These are phyloP conservation scores for Nettapus auritus DNA, from an alignment of 2,113 vertebrate genomes.

Conservation along the genomic window DNA sequence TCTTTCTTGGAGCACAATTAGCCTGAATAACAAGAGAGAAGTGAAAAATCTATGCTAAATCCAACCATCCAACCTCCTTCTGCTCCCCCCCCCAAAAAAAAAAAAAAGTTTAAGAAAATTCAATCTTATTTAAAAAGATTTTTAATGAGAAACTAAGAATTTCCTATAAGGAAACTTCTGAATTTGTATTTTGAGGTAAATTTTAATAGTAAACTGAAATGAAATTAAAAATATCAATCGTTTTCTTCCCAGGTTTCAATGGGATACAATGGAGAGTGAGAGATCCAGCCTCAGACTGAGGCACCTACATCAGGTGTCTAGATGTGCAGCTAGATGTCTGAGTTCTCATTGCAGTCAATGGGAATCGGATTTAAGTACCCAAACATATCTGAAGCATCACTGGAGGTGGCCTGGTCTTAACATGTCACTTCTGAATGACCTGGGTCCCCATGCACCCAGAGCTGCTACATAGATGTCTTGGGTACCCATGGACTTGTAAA, in stretches of 20 bases:
- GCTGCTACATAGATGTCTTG: background rate
- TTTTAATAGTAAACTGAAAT: background rate
- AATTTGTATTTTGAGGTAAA: background rate
- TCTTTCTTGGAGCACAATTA: background rate
- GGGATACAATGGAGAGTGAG: too few species aligned
- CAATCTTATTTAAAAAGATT: background rate
- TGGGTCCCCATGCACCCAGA: background rate
- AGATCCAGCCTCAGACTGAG: background rate
- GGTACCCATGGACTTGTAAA: background rate
- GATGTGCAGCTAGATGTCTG: background rate
- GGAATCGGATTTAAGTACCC: background rate
- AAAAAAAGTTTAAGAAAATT: background rate
- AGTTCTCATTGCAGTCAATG: background rate
- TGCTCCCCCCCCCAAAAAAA: background rate
- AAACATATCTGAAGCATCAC: rapidly evolving
- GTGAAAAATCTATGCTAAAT: background rate
- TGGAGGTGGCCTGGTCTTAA: background rate
- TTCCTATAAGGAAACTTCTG: background rate
- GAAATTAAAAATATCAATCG: background rate
- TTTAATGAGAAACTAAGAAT: background rate
- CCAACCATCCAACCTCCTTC: background rate
- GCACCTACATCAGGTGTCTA: background rate
- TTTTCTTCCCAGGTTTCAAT: background rate
- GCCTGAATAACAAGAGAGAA: background rate
- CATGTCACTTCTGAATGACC: background rate